These are phyloP conservation scores for Lordiphosa clarofinis DNA, from an alignment of 1,140 invertebrate genomes.

Conservation along the genomic window DNA sequence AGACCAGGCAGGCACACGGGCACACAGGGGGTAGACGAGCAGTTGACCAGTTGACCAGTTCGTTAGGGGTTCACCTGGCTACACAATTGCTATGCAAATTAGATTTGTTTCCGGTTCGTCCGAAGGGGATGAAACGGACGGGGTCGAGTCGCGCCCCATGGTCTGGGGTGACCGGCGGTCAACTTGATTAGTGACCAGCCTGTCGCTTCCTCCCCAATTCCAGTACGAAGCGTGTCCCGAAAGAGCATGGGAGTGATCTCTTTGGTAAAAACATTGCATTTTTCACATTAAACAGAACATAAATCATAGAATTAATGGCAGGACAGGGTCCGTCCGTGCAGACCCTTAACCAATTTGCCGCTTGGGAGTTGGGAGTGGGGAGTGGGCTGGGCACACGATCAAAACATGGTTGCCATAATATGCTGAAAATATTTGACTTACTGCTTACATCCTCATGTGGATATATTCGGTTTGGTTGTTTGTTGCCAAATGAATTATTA, in stretches of 20 bases:
- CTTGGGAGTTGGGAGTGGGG: conserved; percentile 3
- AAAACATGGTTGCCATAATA: conserved; percentile 61
- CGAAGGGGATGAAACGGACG: conserved; percentile 15
- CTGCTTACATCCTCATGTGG: conserved; percentile 46
- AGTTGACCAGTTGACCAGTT: conserved; percentile 22
- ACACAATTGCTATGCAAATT: conserved; percentile 78
- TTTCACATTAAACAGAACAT: conserved; percentile 79
- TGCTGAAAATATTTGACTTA: conserved; percentile 73
- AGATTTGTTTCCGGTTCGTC: no score
- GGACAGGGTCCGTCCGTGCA: conserved; percentile 12
- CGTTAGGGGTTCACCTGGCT: conserved; percentile 33
- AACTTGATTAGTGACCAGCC: conserved; percentile 72
- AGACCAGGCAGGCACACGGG: conserved; percentile 1
- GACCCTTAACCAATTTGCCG: conserved; percentile 48
- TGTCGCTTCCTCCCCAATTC: conserved; percentile 26
- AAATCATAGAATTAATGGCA: conserved; percentile 74
- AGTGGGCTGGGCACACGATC: conserved; percentile 74
- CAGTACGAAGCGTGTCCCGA: conserved; percentile 44
- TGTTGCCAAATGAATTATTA: conserved; percentile 59
- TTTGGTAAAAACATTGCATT: conserved; percentile 78
- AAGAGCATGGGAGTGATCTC: conserved; percentile 69
- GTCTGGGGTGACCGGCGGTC: conserved; percentile 64
- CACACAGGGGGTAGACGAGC: neutral
- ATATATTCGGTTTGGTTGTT: neutral
- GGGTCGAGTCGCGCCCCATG: conserved; percentile 2